Base-by-base conservation (phyloP, 2,888 invertebrate genomes). In the Nymphalis urticae region DNA sequence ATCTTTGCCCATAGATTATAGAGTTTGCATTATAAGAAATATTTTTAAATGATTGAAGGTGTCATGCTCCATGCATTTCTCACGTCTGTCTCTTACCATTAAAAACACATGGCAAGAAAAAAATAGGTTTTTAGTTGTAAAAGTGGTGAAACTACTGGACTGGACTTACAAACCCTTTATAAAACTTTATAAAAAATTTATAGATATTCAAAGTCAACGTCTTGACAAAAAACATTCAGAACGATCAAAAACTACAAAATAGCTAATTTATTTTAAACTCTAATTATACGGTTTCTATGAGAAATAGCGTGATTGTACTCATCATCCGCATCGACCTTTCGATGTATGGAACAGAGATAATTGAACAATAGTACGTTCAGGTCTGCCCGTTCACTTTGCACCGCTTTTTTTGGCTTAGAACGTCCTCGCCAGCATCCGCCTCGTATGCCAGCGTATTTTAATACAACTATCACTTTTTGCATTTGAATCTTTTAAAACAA, bases 391-490 rank as follows among this genome's bases (percentile, higher is more conserved):
- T 85, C 84, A 84, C 83, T 84, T 82, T 82, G 81, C 78, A 75
- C 75, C 70, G 78, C 76, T 82, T 85, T 84, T 84, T 83, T 82
- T 77, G 80, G 72, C 73, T 72, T 73, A 70, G 75, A 72, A 68
- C 83, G 84, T 85, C 85, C 84, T 85, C 84, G 84, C 72, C 71
- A 71, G 79, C 81, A 83, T 85, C 84, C 85, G 85, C 82, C 66
- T 82, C 65, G 76, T 64, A 60, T 68, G 68, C 61, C 58, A 56
- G 64, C 48, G 68, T 68, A 64, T 66, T 60, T 68, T 64, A 48
- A 68, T 42, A 48, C 61, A 71, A 68, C 66, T 68, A 71, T 71
- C 73, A 72, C 72, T 73, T 67, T 69, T 73, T 71, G 68, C 64
- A 68, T 73, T 72, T 70, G 68, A 13, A 70, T 63, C 60, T 64